Base-by-base conservation (phyloP, 2,888 invertebrate genomes). In the Drosophila kuntzei region DNA sequence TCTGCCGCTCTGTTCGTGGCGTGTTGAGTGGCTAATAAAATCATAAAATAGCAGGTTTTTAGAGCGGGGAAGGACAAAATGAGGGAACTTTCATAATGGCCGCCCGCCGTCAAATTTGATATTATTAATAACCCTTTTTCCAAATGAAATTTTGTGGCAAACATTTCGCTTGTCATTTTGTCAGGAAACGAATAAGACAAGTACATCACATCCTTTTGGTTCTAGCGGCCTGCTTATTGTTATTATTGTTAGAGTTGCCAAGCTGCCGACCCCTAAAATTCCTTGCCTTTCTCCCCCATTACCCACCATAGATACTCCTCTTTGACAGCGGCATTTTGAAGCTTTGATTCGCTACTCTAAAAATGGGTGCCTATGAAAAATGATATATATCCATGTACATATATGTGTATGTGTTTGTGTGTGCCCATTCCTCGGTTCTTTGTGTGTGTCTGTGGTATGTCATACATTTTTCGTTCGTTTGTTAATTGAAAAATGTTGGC, bases 391-490 rank as follows among this genome's bases (percentile, higher is more conserved):
- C 14, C 54, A 18, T 57, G 41, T 25, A 37, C 61, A 37, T 47
- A 50, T 34, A 7, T 51, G 46, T 32, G 6, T 47, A 22, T 49
- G 25, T 63, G 34, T 61, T 22, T 61, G 41, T 58, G 43, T 59
- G 50, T 59, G 41, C 55, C 39, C 37, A 72, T 82, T 81, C 62
- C 66, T 75, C 61, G 59, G 32, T 54, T 32, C n/a, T 53, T 41
- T 67, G 66, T 70, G 44, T 72, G 51, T 80, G 68, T 77, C 68
- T 82, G 84, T 74, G 83, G 86, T 83, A 76, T 83, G 87, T 85
- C 87, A 85, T 80, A 82, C 76, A 87, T 87, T 76, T 85, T 87
- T 87, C 82, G 86, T 85, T 85, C 83, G 85, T 85, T 87, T 85
- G 85, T 85, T 85, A 85, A 85, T 85, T 85, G 85, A 87, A 87